Evolutionary conservation across 2,797 vertebrate species (phyloP).

Genomic region (Pipistrellus pygmaeus): DNA sequence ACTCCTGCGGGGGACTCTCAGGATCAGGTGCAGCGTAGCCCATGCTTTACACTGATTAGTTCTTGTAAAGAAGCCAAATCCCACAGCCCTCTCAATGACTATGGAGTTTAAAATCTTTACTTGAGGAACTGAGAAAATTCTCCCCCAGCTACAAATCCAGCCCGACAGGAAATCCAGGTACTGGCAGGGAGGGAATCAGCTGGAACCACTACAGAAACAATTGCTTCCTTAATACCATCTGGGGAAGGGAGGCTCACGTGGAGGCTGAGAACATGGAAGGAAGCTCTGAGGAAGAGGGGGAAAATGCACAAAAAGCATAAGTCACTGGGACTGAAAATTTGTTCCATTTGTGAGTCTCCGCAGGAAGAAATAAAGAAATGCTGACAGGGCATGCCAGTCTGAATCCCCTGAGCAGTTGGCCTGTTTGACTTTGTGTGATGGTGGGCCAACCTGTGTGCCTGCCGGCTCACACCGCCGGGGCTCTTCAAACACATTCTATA

Average conservation of each 20-base stretch:
- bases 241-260: slow-evolving; percentile 29
- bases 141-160: slow-evolving; percentile 52
- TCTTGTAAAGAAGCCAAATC: slow-evolving; percentile 78
- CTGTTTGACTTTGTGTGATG: slow-evolving; percentile 78
- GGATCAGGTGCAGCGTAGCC: slow-evolving; percentile 58
- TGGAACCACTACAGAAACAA: slow-evolving; percentile 76
- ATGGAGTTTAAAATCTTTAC: slow-evolving; percentile 56
- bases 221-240: slow-evolving; percentile 70
- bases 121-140: slow-evolving; percentile 72
- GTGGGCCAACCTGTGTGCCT: slow-evolving; percentile 75
- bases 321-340: slow-evolving; percentile 57
- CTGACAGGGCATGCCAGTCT: slow-evolving; percentile 64
- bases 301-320: slow-evolving; percentile 55
- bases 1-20: neutral
- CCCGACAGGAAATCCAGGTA: slow-evolving; percentile 79
- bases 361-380: slow-evolving; percentile 78
- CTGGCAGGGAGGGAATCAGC: slow-evolving; percentile 63
- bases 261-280: slow-evolving; percentile 60
- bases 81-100: slow-evolving; percentile 60
- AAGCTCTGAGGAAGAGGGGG: slow-evolving; percentile 55
- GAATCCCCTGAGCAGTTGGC: slow-evolving; percentile 72
- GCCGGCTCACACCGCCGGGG: slow-evolving; percentile 68
- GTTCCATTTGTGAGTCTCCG: slow-evolving; percentile 81
- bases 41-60: slow-evolving; percentile 68
- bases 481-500: slow-evolving; percentile 79